phyloP scores from a whole-genome alignment of 2,888 invertebrate genomes.

The Cordilura impudica region DNA sequence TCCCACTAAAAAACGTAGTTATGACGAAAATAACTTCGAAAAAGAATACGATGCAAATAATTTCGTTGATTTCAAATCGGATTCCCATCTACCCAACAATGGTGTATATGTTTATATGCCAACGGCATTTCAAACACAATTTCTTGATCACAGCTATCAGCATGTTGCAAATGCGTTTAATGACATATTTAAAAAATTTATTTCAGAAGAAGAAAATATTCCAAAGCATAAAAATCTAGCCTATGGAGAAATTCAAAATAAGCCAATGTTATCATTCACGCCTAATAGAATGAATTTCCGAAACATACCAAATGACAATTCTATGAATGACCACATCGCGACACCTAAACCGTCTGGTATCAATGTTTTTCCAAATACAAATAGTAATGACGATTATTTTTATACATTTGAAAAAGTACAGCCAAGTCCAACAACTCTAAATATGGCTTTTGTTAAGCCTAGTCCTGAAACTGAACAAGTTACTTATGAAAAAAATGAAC shows the following conservation, averaged over 20 bases:
- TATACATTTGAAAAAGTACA: background rate
- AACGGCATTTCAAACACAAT: constrained; percentile 66
- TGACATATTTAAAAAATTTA: constrained; percentile 16
- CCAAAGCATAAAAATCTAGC: background rate
- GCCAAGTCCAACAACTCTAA: no score
- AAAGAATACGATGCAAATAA: background rate
- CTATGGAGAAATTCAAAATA: background rate
- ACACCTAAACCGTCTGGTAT: background rate
- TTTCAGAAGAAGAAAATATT: background rate
- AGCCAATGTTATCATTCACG: background rate
- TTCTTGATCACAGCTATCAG: background rate
- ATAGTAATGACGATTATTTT: background rate
- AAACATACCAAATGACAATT: background rate
- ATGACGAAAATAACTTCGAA: constrained; percentile 23
- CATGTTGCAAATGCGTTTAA: constrained; percentile 4
- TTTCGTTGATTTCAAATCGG: constrained; percentile 13
- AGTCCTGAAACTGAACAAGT: background rate
- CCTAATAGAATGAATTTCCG: background rate
- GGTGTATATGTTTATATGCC: constrained; percentile 66
- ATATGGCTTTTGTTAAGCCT: no score
- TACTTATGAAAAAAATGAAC: no score
- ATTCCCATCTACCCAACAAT: background rate
- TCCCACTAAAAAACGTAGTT: constrained; percentile 65
- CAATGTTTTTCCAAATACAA: background rate
- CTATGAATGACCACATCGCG: background rate